Evolutionary conservation across 2,888 invertebrate species (phyloP).

Genomic region (Archaeoteleia sp.): DNA sequence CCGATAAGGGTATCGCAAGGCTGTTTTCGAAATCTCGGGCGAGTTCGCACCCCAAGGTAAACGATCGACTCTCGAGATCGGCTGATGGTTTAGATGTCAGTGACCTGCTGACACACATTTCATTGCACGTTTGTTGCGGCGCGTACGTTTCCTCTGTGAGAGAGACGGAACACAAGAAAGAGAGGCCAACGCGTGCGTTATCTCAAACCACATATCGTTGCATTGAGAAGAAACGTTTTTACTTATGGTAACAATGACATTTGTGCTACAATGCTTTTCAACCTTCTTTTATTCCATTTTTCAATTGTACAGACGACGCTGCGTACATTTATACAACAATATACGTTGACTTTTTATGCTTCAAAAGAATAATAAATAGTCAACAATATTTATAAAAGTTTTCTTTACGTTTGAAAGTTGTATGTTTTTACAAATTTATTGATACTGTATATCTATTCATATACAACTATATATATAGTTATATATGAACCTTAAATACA

Average conservation of each 20-base stretch:
- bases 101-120: slow-evolving; percentile 65
- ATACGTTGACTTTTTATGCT: too few species aligned
- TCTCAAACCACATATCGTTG: slow-evolving; percentile 21
- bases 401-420: too few species aligned
- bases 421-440: too few species aligned
- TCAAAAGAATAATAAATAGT: too few species aligned
- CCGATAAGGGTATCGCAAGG: slow-evolving; percentile 46
- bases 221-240: slow-evolving; percentile 29
- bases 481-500: too few species aligned
- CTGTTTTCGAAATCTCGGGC: slow-evolving; percentile 43
- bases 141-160: slow-evolving; percentile 38
- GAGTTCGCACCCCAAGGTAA: slow-evolving; percentile 48
- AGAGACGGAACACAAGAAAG: slow-evolving; percentile 29
- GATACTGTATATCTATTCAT: too few species aligned
- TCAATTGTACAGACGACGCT: too few species aligned
- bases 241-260: slow-evolving; percentile 22
- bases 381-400: too few species aligned
- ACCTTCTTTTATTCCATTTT: too few species aligned
- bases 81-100: slow-evolving; percentile 55
- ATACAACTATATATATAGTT: too few species aligned
- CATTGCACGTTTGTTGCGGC: slow-evolving; percentile 28
- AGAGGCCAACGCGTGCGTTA: slow-evolving; percentile 25
- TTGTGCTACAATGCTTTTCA: too few species aligned
- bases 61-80: slow-evolving; percentile 51
- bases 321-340: too few species aligned